phyloP scores from a whole-genome alignment of 1,140 invertebrate genomes.

The Neodiprion fabricii region DNA sequence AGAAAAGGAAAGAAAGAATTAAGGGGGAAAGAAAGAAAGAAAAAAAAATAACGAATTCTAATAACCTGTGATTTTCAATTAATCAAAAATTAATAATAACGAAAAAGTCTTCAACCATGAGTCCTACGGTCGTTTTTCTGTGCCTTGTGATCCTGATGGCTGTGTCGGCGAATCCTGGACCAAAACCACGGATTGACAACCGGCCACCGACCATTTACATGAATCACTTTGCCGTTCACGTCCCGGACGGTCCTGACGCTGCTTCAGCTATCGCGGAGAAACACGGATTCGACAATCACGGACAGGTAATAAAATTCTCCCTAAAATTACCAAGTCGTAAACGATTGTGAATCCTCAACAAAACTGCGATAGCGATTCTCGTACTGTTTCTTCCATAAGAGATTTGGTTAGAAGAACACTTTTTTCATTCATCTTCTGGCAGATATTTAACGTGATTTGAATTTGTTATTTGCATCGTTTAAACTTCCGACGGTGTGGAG shows the following conservation, averaged over 20 bases:
- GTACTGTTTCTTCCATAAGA: no score
- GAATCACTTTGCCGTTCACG: slow-evolving; percentile 82
- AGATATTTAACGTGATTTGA: no score
- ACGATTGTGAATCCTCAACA: no score
- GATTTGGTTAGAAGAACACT: no score
- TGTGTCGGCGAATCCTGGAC: slow-evolving; percentile 38
- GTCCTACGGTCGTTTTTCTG: slow-evolving; percentile 34
- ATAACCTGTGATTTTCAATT: no score
- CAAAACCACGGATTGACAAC: slow-evolving; percentile 30
- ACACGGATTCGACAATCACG: slow-evolving; percentile 75
- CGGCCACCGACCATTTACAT: slow-evolving; percentile 66
- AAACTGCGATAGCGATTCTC: no score
- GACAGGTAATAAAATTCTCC: slow-evolving; percentile 69
- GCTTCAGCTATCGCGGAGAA: slow-evolving; percentile 71
- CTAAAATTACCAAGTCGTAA: no score
- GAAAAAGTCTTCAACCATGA: slow-evolving; percentile 23
- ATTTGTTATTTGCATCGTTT: no score
- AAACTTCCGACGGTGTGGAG: no score
- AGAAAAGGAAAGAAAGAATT: neutral
- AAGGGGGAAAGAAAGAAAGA: neutral
- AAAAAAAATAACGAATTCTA: no score
- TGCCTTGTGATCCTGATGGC: slow-evolving; percentile 40
- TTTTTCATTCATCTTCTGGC: no score
- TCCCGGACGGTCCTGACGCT: slow-evolving; percentile 67
- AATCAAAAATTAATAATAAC: no score